A percentile compares a stretch with the other conserved stretches of the same genome.
Conservation (phyloP, 2,888 invertebrate species). For the Ennomos erosarius region DNA sequence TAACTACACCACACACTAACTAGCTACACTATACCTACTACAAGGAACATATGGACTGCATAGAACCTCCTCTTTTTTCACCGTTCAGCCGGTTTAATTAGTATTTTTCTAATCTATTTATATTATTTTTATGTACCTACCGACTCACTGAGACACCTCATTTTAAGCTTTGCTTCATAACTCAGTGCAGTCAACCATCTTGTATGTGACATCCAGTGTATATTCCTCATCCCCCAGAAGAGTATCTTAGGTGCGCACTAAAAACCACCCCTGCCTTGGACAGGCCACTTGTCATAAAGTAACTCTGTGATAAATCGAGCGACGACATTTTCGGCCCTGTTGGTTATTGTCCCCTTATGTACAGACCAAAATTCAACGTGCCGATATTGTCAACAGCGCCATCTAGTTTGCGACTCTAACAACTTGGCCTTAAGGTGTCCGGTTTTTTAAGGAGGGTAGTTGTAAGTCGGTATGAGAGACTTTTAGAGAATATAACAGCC, state of each 20-base stretch:
- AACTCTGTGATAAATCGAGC: slow-evolving; percentile 78
- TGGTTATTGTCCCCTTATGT: slow-evolving; percentile 79
- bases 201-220: slow-evolving; percentile 23
- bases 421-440: accelerated
- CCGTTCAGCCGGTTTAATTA: too few species aligned
- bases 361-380: slow-evolving; percentile 41
- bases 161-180: not conserved
- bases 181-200: slow-evolving; percentile 2
- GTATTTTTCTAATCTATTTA: too few species aligned
- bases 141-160: too few species aligned
- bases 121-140: too few species aligned
- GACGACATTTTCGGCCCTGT: slow-evolving; percentile 76
- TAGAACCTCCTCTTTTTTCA: too few species aligned
- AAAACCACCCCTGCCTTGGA: slow-evolving; percentile 78
- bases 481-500: slow-evolving; percentile 58
- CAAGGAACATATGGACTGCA: too few species aligned
- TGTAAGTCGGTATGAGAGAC: slow-evolving; percentile 39
- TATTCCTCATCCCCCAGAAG: slow-evolving; percentile 37
- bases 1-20: too few species aligned
- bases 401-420: slow-evolving; percentile 38
- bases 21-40: too few species aligned
- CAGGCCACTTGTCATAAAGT: slow-evolving; percentile 81
- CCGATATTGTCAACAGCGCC: not conserved
- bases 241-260: slow-evolving; percentile 60
- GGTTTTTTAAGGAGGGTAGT: not conserved